Percentiles rank a stretch among this genome's conserved stretches.
Conservation (phyloP, 2,888 invertebrate genomes). For the Clanis bilineata region DNA sequence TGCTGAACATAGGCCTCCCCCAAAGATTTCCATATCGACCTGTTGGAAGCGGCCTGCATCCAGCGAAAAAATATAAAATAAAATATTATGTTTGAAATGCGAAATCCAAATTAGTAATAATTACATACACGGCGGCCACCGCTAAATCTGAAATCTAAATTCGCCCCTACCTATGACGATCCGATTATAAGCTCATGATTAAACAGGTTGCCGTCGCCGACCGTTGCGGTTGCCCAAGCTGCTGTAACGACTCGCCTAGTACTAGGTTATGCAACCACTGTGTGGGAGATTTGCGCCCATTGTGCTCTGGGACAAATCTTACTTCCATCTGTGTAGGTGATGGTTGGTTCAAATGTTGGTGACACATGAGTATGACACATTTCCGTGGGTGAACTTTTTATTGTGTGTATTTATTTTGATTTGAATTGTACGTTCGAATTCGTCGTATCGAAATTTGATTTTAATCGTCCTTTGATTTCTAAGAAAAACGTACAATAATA, state of each 20-base stretch:
- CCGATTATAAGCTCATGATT: constrained; percentile 11
- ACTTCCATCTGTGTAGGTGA: not conserved
- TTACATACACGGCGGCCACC: too few species aligned
- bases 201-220: constrained; percentile 13
- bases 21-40: too few species aligned
- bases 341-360: constrained; percentile 3
- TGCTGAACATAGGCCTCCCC: too few species aligned
- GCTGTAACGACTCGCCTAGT: constrained; percentile 20
- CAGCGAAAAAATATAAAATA: too few species aligned
- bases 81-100: too few species aligned
- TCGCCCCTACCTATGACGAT: constrained; percentile 2
- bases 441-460: not conserved
- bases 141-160: not conserved
- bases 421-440: not conserved
- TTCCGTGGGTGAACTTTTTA: not conserved
- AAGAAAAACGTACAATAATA: too few species aligned
- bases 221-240: constrained; percentile 16
- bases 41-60: too few species aligned
- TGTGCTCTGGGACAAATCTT: constrained; percentile 9
- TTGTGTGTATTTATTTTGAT: not conserved
- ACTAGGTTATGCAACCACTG: constrained; percentile 28
- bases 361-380: too few species aligned
- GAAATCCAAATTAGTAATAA: too few species aligned
- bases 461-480: too few species aligned
- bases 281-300: constrained; percentile 7